Base-by-base conservation (phyloP, 2,113 vertebrate genomes). In the Neolamprologus hecqui region DNA sequence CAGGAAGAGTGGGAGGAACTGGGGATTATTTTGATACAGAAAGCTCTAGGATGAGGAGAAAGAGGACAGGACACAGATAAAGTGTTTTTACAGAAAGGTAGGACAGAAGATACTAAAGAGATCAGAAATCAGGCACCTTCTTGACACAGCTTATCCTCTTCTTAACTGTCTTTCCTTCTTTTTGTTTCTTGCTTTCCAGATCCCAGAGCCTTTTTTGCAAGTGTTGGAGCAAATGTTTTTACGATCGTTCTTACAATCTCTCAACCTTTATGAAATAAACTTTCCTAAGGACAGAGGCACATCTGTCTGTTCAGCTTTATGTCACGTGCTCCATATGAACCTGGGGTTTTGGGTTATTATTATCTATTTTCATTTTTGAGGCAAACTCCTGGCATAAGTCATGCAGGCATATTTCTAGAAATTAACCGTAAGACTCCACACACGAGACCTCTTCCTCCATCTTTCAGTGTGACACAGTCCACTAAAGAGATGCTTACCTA, bases 21-120 rank as follows among this genome's bases (percentile, higher is more conserved):
- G 9, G 26, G 84, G 84, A 92, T 87, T 90, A 88, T 89, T 90
- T 12, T 45, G 81, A 86, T 42, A 68, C 14, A 81, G 45, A 82
- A 65, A 70, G 51, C 81, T 86, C 13, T 9, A 37, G 57, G 42
- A 87, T 77, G 21, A 65, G 15, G 28, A 58, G 55, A 63, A 57
- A 81, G 54, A 51, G 55, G 49, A 55, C 6, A 19, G 49, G 70
- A 82, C 58, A 54, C 40, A 70, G 84, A 65, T 49, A n/a, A 42
- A 79, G n/a, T 21, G 23, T 82, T 58, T 81, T 84, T 79, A 47
- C 45, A 88, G 21, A 58, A 45, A 37, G 51, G 55, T 15, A 70
- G 54, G 19, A 57, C 9, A 19, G 26, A 60, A 85, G 40, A 83
- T 63, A 47, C 58, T 35, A 7, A 9, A 83, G 47, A 84, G 28